Evolutionary conservation across 1,140 invertebrate genomes (phyloP), one percentile per base, ranked within the genome.

Genomic region (Drosophila neocordata): DNA sequence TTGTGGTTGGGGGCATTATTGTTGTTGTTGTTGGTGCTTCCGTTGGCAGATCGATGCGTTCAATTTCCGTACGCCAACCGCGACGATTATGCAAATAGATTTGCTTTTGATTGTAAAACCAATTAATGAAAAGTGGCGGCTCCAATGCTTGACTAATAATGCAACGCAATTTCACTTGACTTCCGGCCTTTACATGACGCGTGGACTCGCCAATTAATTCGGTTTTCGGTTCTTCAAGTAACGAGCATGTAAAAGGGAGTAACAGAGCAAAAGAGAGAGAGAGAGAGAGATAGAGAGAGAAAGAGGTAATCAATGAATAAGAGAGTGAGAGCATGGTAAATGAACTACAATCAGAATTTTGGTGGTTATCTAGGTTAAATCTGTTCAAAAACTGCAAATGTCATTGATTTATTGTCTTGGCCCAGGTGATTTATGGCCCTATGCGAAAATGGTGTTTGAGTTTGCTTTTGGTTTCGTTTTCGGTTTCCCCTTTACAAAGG

Each of bases 121-220:
- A 94, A 92, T 94, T 94, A 91, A 94, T 94, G 92, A 93, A 94
- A 73, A 93, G 92, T 79, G 93, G 93, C 90, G 93, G 93, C 91
- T 94, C 93, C 66, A 94, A 89, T 77, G 93, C 93, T 87, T 93
- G 93, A 84, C 93, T 93, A 93, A 94, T 93, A 77, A 94, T 93
- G 92, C 93, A 94, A 90, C 93, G 93, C 55, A 94, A 92, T 91
- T 92, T 93, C 90, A 94, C 93, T 79, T 93, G 93, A 91, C 93
- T 93, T 90, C 93, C 93, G 67, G 93, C 93, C 91, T 93, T 94
- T 78, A 94, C 93, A 91, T 93, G 93, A 76, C 93, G 91, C 80
- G 93, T 93, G 44, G 93, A 87, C 79, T 93, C 93, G 66, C 93
- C 93, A 65, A 93, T 92, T 79, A 94, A 93, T 91, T 94, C 93